These are phyloP conservation scores for Tupaia chinensis DNA, from an alignment of 2,113 vertebrate species.

Conservation along the genomic window DNA sequence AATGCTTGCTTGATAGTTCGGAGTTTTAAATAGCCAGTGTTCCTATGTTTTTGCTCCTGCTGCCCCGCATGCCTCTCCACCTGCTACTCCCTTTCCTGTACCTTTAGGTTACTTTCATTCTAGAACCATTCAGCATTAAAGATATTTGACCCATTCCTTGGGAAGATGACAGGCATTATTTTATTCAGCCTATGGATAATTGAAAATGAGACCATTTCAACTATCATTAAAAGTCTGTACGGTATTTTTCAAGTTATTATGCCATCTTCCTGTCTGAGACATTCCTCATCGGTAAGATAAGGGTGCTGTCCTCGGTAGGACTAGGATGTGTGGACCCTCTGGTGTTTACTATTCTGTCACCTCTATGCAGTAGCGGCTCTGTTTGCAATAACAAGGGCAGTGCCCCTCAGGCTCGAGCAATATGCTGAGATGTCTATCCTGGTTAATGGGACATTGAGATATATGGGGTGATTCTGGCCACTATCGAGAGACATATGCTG, in stretches of 20 bases:
- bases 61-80: neutral
- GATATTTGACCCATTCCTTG: neutral
- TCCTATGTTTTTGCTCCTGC: neutral
- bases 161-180: neutral
- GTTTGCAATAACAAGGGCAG: neutral
- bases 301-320: neutral
- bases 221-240: slow-evolving; percentile 21
- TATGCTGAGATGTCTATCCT: neutral
- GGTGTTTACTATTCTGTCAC: neutral
- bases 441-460: slow-evolving; percentile 65
- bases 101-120: neutral
- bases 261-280: neutral
- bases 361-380: neutral
- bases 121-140: neutral
- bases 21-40: neutral
- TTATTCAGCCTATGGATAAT: neutral
- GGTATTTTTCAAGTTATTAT: neutral
- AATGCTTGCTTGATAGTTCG: neutral
- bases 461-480: slow-evolving; percentile 64
- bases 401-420: neutral
- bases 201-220: slow-evolving; percentile 22
- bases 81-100: neutral
- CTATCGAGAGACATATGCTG: slow-evolving; percentile 70
- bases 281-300: neutral
- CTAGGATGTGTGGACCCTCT: neutral